Evolutionary conservation across 2,888 invertebrate species (phyloP), one percentile per base, ranked within the genome.

Genomic region (Keiferia lycopersicella): DNA sequence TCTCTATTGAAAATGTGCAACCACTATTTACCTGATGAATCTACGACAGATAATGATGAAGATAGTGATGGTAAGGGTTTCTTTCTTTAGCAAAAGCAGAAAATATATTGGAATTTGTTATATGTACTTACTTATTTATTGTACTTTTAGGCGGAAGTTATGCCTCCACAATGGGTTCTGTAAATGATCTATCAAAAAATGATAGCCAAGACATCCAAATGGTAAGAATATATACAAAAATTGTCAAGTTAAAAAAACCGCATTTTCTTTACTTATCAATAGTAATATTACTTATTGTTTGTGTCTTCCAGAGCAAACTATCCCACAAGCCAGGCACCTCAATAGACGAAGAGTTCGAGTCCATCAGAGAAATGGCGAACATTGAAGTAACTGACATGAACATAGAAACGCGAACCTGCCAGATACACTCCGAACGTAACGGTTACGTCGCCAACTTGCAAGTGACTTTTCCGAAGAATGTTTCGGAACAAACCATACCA

Each of bases 1-100:
- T 95, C 95, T 66, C 89, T 98, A 68, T 94, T 97, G 72, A 97
- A 97, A 88, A 90, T 96, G 77, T 97, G 97, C 80, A 92, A 73
- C 69, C 92, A 89, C 78, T 92, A 84, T 74, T 94, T 95, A 51
- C 94, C 95, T 72, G 95, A 95, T 77, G 93, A 94, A 66, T 93
- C 93, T 45, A 93, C 93, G 11, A 90, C 87, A 72, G 86, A 91
- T 59, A 88, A 92, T n/a, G 92, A 93, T 58, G 92, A 89, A 60
- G 89, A 89, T 63, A 87, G 89, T 85, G 86, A 92, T 68, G 80
- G 92, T 92, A 72, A 81, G 87, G 50, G 50, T 61, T 48, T 30
- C 12, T 18, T 11, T 39, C 14, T 56, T 26, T 22, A 22, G 22
- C n/a, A n/a, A n/a, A n/a, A n/a, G 26, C 6, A 26, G 26, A 26